These are phyloP conservation scores for Agrypnia vestita DNA, from an alignment of 1,140 invertebrate species.

Conservation along the genomic window DNA sequence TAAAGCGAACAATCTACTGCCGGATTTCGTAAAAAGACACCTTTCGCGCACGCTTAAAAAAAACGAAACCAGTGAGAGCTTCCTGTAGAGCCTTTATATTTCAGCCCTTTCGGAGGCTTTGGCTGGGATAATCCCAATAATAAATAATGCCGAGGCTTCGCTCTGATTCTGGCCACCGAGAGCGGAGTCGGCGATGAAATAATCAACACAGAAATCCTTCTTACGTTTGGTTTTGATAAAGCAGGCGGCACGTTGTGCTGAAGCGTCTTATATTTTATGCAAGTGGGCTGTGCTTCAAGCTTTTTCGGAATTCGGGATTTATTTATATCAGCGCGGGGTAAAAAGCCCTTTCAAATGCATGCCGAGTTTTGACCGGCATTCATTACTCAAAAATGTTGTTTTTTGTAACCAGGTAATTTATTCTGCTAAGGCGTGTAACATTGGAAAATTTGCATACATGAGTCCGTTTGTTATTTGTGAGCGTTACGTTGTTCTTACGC, in stretches of 20 bases:
- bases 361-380: background rate
- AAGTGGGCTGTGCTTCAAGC: background rate
- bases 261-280: constrained; percentile 21
- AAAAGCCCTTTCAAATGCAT: constrained; percentile 5
- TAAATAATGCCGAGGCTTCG: constrained; percentile 17
- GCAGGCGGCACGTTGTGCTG: background rate
- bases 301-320: background rate
- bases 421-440: background rate
- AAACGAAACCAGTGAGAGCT: background rate
- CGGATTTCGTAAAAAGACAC: background rate
- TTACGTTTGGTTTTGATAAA: constrained; percentile 36
- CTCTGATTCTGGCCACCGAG: background rate
- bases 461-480: too few relatives aligned
- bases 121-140: constrained; percentile 36
- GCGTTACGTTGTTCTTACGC: too few relatives aligned
- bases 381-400: constrained; percentile 12
- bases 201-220: constrained; percentile 37
- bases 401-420: background rate
- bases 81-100: background rate
- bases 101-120: constrained; percentile 20
- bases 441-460: too few relatives aligned
- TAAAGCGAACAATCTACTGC: background rate
- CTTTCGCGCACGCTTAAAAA: background rate
- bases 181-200: constrained; percentile 11
- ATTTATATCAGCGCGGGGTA: background rate